Evolutionary conservation across 2,797 vertebrate genomes (phyloP), one percentile per base, ranked within the genome.

Genomic region (Xenentodon cancila): DNA sequence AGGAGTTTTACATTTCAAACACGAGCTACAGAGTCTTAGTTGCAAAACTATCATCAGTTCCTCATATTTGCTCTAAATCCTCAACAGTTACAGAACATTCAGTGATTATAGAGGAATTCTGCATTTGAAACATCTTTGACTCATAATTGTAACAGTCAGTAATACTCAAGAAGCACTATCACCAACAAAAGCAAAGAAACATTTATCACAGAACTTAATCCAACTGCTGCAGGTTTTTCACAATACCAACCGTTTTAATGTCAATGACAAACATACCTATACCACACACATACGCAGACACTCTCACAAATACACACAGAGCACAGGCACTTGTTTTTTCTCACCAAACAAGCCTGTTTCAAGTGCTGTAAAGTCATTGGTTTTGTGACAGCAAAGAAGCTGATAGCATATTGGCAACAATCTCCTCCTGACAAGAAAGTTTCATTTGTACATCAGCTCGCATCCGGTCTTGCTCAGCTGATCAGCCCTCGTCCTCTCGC

Each of bases 401-500:
- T 69, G 67, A 66, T 79, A 19, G n/a, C 55, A 72, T 61, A 45
- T 75, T 32, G 37, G 85, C 80, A 53, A 49, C 46, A n/a, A 7
- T 62, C 75, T 75, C 58, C 55, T 61, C 17, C 12, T 58, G 32
- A 70, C 45, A 30, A 49, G 68, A 76, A 27, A 63, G 52, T 81
- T 65, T 76, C 59, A 45, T 76, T 68, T 55, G 75, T 5, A 19
- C 30, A 37, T 30, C 46, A 30, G 48, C 25, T 7, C 53, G 57
- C 49, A n/a, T 32, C 65, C 32, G 7, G 7, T 30, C 34, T n/a
- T 3, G 16, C 30, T 49, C 20, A 8, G 45, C 49, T 68, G 15
- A 49, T 95, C 96, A 99, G 82, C 95, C 94, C 81, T 98, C 95
- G 5, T 99, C 98, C 80, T 99, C 97, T 79, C 98, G 92, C 82